Evolutionary conservation across 2,888 invertebrate genomes (phyloP).

Genomic region (Achlya flavicornis): DNA sequence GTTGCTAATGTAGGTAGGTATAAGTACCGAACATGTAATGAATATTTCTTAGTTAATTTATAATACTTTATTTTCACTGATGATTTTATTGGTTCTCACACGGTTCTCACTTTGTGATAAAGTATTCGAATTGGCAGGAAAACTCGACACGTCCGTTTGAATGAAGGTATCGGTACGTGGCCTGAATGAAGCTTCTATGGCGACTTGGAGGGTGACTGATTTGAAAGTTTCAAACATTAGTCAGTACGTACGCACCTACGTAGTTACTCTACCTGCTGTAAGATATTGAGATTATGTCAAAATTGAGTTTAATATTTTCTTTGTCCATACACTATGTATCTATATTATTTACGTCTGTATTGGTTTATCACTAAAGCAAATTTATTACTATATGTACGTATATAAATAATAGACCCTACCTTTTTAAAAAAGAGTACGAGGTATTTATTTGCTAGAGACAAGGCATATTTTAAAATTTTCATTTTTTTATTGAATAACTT

Average conservation of each 20-base stretch:
- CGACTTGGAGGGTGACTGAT: slow-evolving; percentile 37
- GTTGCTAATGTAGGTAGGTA: too few relatives aligned
- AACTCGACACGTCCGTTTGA: slow-evolving; percentile 54
- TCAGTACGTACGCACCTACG: not conserved
- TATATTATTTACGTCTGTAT: not conserved
- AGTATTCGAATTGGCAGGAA: slow-evolving; percentile 52
- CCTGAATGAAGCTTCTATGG: slow-evolving; percentile 41
- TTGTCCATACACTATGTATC: not conserved
- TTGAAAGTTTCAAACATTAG: slow-evolving; percentile 31
- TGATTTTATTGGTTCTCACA: slow-evolving; percentile 27
- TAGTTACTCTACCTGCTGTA: slow-evolving; percentile 8
- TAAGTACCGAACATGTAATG: too few relatives aligned
- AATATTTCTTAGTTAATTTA: not conserved
- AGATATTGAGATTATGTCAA: slow-evolving; percentile 8
- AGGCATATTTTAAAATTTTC: too few relatives aligned
- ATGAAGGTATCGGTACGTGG: slow-evolving; percentile 56
- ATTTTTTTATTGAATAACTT: too few relatives aligned
- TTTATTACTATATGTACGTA: too few relatives aligned
- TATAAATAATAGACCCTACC: too few relatives aligned
- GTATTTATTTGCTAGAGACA: too few relatives aligned
- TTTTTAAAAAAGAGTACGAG: too few relatives aligned
- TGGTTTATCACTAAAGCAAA: too few relatives aligned
- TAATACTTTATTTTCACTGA: slow-evolving; percentile 13
- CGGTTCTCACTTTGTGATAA: slow-evolving; percentile 50
- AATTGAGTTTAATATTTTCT: slow-evolving; percentile 7